Evolutionary conservation across 2,888 invertebrate genomes (phyloP).

Genomic region (Hypomecis atomaria): DNA sequence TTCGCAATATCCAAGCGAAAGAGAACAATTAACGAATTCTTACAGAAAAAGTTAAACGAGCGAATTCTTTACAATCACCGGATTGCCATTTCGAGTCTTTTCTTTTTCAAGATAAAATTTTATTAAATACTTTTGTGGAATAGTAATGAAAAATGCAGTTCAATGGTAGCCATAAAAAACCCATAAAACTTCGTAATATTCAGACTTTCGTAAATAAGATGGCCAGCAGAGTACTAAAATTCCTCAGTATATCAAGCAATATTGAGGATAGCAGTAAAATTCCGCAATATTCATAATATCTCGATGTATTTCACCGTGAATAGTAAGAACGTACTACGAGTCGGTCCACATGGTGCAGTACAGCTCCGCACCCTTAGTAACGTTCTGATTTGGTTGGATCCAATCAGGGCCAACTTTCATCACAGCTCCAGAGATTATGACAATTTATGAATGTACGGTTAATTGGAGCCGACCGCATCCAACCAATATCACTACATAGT

Average conservation of each 20-base stretch:
- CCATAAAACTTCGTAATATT: background rate
- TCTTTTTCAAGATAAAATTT: background rate
- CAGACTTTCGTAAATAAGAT: conserved; percentile 6
- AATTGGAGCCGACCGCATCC: too few species aligned
- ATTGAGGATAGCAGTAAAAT: conserved; percentile 4
- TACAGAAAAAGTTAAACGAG: too few species aligned
- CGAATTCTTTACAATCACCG: too few species aligned
- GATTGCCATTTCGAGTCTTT: background rate
- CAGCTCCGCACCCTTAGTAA: too few species aligned
- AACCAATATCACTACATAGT: too few species aligned
- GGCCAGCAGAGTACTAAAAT: conserved; percentile 5
- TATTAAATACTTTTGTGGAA: background rate
- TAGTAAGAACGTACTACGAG: conserved; percentile 1
- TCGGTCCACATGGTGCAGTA: too few species aligned
- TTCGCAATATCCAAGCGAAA: too few species aligned
- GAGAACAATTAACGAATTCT: too few species aligned
- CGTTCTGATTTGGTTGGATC: too few species aligned
- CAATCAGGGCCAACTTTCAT: too few species aligned
- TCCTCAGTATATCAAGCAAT: background rate
- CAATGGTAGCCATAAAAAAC: background rate
- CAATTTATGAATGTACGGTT: too few species aligned
- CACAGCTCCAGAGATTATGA: too few species aligned
- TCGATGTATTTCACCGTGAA: conserved; percentile 1
- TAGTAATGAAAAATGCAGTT: background rate
- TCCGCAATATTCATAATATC: conserved; percentile 5